These are phyloP conservation scores for Drosophila subpulchrella DNA, from an alignment of 1,140 invertebrate genomes.

Conservation along the genomic window DNA sequence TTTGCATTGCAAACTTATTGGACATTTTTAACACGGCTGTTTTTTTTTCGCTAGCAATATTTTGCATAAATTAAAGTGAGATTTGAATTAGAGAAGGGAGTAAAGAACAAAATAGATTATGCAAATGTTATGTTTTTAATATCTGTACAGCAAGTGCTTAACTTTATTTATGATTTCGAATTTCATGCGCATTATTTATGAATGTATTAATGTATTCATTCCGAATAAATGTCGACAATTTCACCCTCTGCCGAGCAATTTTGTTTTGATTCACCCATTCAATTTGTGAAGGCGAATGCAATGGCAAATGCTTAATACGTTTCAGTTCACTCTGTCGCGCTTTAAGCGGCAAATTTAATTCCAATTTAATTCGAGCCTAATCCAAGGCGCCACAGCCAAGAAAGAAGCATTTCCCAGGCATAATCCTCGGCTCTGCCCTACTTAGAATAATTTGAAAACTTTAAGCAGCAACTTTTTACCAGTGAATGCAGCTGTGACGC, in stretches of 20 bases:
- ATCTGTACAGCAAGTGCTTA: not conserved
- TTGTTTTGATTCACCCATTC: constrained; percentile 24
- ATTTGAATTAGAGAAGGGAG: constrained; percentile 2
- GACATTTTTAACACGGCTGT: constrained; percentile 5
- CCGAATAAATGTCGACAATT: constrained; percentile 24
- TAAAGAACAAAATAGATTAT: constrained; percentile 18
- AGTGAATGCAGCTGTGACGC: constrained; percentile 64
- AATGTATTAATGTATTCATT: constrained; percentile 35
- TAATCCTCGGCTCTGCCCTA: constrained; percentile 62
- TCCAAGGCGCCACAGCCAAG: constrained; percentile 54
- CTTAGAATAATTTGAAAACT: constrained; percentile 82
- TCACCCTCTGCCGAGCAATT: constrained; percentile 34
- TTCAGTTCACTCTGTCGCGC: constrained; percentile 74
- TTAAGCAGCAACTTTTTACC: constrained; percentile 66
- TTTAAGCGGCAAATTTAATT: constrained; percentile 71
- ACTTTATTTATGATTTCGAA: constrained; percentile 27
- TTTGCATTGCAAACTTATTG: constrained; percentile 4
- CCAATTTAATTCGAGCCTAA: constrained; percentile 77
- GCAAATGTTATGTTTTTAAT: constrained; percentile 3
- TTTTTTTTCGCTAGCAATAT: not conserved
- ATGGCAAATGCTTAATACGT: constrained; percentile 31
- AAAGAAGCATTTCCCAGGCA: constrained; percentile 45
- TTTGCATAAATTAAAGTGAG: constrained; percentile 18
- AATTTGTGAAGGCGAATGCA: constrained; percentile 35
- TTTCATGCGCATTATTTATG: constrained; percentile 21